These are phyloP conservation scores for Varroa destructor DNA, from an alignment of 1,140 invertebrate species.

Conservation along the genomic window DNA sequence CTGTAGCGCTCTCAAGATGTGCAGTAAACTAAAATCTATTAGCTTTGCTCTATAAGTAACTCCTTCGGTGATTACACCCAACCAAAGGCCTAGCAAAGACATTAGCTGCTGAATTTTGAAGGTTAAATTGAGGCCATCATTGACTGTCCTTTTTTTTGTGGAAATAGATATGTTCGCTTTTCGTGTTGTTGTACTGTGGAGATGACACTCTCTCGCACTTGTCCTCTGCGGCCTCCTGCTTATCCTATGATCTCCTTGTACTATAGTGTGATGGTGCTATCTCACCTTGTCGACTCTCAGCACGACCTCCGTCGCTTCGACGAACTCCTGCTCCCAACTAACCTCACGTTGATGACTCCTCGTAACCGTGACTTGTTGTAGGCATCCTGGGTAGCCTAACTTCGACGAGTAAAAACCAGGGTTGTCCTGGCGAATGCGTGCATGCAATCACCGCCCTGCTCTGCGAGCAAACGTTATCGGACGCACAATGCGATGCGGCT, in stretches of 20 bases:
- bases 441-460: constrained; percentile 36
- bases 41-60: background rate
- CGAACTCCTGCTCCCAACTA: background rate
- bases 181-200: background rate
- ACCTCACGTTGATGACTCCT: background rate
- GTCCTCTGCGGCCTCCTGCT: background rate
- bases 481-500: constrained; percentile 34
- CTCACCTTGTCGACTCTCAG: background rate
- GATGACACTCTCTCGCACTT: background rate
- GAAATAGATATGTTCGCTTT: no score
- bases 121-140: no score
- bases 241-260: background rate
- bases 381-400: constrained; percentile 33
- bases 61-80: background rate
- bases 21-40: background rate
- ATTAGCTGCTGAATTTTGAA: background rate
- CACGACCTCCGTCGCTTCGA: background rate
- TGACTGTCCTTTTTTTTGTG: no score
- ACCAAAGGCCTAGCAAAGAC: background rate
- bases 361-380: constrained; percentile 25
- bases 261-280: background rate
- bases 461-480: constrained; percentile 35
- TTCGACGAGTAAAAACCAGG: constrained; percentile 30
- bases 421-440: constrained; percentile 37
- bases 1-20: background rate